Evolutionary conservation across 1,140 invertebrate species (phyloP).

Genomic region (Onthophagus taurus): DNA sequence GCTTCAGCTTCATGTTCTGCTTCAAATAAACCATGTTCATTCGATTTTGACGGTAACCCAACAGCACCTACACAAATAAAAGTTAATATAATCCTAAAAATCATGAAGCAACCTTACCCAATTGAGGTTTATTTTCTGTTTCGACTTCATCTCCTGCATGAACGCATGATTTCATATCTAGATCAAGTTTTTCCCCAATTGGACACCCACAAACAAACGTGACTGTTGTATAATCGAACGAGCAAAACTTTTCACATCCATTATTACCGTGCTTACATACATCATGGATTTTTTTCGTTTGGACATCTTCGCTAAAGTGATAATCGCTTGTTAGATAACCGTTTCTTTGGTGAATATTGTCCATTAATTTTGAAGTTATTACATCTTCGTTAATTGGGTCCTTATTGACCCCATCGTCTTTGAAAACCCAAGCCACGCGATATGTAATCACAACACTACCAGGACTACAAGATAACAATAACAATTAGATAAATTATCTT

Average conservation of each 20-base stretch:
- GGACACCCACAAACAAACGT: slow-evolving; percentile 65
- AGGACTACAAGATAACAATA: slow-evolving; percentile 42
- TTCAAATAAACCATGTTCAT: slow-evolving; percentile 14
- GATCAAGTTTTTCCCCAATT: slow-evolving; percentile 40
- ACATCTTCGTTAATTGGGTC: slow-evolving; percentile 43
- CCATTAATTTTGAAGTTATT: slow-evolving; percentile 40
- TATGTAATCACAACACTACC: slow-evolving; percentile 55
- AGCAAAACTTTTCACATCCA: slow-evolving; percentile 65
- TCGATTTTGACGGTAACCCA: background rate
- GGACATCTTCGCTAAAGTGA: slow-evolving; percentile 40
- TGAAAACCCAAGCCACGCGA: slow-evolving; percentile 51
- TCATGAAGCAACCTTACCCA: too few species aligned
- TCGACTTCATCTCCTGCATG: too few species aligned
- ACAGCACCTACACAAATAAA: too few species aligned
- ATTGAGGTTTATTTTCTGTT: too few species aligned
- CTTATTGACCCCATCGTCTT: slow-evolving; percentile 38
- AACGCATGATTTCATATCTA: too few species aligned
- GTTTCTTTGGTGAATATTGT: slow-evolving; percentile 28
- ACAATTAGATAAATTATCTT: background rate
- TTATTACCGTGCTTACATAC: slow-evolving; percentile 65
- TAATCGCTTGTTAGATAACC: slow-evolving; percentile 47
- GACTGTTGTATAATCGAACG: slow-evolving; percentile 53
- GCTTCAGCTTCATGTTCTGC: slow-evolving; percentile 26
- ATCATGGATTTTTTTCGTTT: slow-evolving; percentile 48
- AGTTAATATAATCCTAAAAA: too few species aligned